Percentiles rank a stretch among this genome's conserved stretches.
These are phyloP conservation scores for Alethe castanea DNA, from an alignment of 2,113 vertebrate species.

Conservation along the genomic window DNA sequence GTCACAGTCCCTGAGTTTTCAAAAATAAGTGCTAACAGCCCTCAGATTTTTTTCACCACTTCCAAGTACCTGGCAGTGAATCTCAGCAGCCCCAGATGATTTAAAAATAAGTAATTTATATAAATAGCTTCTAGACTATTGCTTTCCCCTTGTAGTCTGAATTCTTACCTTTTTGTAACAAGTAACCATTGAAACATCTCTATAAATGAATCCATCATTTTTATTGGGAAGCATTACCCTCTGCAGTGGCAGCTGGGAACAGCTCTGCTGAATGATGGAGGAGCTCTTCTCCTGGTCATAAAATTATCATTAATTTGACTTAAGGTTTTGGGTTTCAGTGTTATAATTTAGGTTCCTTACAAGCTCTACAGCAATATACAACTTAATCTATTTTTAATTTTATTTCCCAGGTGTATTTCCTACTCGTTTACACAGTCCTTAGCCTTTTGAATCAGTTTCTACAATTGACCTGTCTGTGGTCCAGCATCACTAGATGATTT, in stretches of 20 bases:
- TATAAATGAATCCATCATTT: background rate
- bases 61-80: slow-evolving; percentile 5
- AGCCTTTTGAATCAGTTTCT: background rate
- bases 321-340: background rate
- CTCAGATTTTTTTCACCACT: background rate
- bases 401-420: background rate
- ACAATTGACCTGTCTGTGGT: background rate
- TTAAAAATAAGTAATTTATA: slow-evolving; percentile 15
- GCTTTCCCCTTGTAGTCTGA: background rate
- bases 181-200: background rate
- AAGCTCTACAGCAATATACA: background rate
- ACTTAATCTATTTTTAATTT: background rate
- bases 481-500: background rate
- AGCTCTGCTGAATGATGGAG: background rate
- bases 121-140: background rate
- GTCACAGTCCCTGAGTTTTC: background rate
- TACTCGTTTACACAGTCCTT: background rate
- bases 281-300: background rate
- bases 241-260: background rate
- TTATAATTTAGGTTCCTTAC: background rate
- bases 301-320: background rate
- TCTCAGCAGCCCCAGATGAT: background rate
- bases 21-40: background rate
- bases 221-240: background rate
- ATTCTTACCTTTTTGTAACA: background rate